Evolutionary conservation across 2,113 vertebrate species (phyloP).

Genomic region (Siniperca chuatsi): DNA sequence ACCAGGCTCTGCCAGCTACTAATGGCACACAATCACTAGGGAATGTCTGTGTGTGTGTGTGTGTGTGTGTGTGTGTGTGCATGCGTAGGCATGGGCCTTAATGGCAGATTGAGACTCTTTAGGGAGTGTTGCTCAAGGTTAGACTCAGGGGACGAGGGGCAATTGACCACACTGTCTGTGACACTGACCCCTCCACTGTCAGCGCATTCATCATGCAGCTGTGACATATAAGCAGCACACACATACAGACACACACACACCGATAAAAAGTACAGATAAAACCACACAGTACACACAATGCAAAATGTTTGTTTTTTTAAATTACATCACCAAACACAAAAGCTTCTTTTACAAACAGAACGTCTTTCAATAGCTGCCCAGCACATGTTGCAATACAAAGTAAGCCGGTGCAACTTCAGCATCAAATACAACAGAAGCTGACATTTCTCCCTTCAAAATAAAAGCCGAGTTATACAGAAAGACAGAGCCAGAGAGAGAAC

Average conservation of each 20-base stretch:
- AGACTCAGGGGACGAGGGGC: conserved; percentile 76
- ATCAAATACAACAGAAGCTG: conserved; percentile 31
- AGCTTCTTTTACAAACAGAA: background rate
- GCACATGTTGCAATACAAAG: conserved; percentile 24
- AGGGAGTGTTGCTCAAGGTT: conserved; percentile 81
- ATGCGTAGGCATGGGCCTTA: conserved; percentile 46
- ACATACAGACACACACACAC: conserved; percentile 35
- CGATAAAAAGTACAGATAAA: conserved; percentile 1
- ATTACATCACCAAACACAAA: background rate
- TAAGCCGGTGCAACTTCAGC: conserved; percentile 20
- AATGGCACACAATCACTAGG: conserved; percentile 79
- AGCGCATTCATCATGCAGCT: conserved; percentile 82
- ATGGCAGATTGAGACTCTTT: conserved; percentile 80
- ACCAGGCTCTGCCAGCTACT: conserved; percentile 76
- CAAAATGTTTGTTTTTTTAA: no score
- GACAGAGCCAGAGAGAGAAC: background rate
- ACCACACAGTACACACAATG: background rate
- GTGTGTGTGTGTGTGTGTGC: conserved; percentile 30
- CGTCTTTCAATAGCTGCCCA: background rate
- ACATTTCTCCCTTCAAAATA: conserved; percentile 50
- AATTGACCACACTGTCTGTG: conserved; percentile 84
- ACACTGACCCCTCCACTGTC: conserved; percentile 81
- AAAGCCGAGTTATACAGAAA: conserved; percentile 23
- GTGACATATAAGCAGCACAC: conserved; percentile 67
- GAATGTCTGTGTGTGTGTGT: conserved; percentile 46